Evolutionary conservation across 2,797 vertebrate genomes (phyloP), one percentile per base, ranked within the genome.

Genomic region (Otolemur crassicaudatus): DNA sequence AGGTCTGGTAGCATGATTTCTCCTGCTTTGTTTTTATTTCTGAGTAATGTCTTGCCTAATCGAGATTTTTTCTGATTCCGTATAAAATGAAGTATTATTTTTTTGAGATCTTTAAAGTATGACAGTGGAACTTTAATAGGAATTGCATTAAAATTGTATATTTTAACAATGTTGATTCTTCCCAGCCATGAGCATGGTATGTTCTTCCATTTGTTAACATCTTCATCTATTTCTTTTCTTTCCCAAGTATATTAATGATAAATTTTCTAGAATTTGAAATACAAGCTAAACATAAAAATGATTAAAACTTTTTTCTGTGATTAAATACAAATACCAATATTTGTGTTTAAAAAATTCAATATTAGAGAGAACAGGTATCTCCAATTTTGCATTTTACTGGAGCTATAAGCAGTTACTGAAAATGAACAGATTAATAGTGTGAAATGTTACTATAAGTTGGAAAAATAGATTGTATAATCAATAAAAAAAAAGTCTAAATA

Each of bases 281-380:
- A 92, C 0, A 91, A 83, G 31, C 13, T 93, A 87, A 94, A 87
- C 27, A 93, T 34, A 40, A 91, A 88, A 63, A 93, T 96, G 31
- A 96, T 89, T 91, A 87, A 88, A 93, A 70, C 0, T 49, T 95
- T 75, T 79, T 37, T 70, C 84, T 43, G 94, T 90, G 13, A 53
- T 58, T 94, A 96, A 95, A 85, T 73, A 53, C 23, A 95, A 97
- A 90, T 34, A 96, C 88, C 60, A 87, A 83, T 69, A 94, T 86
- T 82, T 84, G 22, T 75, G 34, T 80, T 85, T 46, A 61, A 96
- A 96, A 69, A 80, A 73, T 90, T 13, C 56, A 98, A 16, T 46
- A 81, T 70, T 89, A 90, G 72, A 83, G 17, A 94, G 1, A 69
- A 10, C n/a, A 93, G 49, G 16, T 70, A 13, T 91, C 25, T 60